Percentiles rank a stretch among this genome's conserved stretches.
Conservation (phyloP, 2,797 vertebrate genomes). For the Sebastiscus albofasciatus region DNA sequence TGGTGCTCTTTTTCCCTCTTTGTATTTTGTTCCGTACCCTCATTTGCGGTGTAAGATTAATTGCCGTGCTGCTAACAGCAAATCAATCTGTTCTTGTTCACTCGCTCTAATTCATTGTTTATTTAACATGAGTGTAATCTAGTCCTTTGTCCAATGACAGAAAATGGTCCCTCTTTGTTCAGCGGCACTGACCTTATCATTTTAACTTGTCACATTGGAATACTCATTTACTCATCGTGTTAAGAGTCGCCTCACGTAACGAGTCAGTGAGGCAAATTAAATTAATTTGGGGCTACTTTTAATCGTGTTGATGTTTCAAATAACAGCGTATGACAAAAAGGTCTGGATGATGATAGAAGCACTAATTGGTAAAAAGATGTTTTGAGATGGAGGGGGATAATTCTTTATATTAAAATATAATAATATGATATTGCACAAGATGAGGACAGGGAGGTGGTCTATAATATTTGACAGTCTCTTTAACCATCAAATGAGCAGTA, state of each 20-base stretch:
- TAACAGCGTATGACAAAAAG: conserved; percentile 44
- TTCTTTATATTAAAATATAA: conserved; percentile 11
- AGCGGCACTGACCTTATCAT: conserved; percentile 73
- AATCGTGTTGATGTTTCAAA: conserved; percentile 61
- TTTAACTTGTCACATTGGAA: conserved; percentile 72
- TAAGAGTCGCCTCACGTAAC: conserved; percentile 78
- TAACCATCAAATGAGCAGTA: background rate
- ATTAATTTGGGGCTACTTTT: conserved; percentile 83
- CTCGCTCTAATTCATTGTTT: conserved; percentile 71
- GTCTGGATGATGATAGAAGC: conserved; percentile 37
- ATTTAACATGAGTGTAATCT: conserved; percentile 65
- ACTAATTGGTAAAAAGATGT: conserved; percentile 44
- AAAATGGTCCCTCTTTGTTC: conserved; percentile 62
- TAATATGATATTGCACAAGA: background rate
- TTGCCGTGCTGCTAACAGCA: conserved; percentile 58
- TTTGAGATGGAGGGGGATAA: background rate
- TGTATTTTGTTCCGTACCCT: conserved; percentile 17
- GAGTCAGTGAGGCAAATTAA: conserved; percentile 85
- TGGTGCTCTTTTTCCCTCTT: conserved; percentile 18
- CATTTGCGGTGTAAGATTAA: conserved; percentile 58
- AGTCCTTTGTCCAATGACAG: conserved; percentile 54
- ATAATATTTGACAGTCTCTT: background rate
- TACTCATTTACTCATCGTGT: conserved; percentile 68
- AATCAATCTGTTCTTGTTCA: conserved; percentile 62
- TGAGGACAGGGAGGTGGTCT: background rate